These are phyloP conservation scores for Biston stratarius DNA, from an alignment of 2,888 invertebrate species.

Conservation along the genomic window DNA sequence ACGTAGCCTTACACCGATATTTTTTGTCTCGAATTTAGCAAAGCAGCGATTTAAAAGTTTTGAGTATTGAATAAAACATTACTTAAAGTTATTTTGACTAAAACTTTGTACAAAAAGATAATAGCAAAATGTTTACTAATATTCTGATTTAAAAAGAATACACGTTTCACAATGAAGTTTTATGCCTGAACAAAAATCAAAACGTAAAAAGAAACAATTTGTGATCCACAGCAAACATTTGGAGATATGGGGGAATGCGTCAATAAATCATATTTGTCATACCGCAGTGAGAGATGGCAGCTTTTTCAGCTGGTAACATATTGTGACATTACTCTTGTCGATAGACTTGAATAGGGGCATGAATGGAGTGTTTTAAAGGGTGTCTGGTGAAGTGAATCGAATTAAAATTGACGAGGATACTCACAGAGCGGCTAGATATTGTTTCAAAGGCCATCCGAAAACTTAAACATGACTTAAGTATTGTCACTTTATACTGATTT, in stretches of 20 bases:
- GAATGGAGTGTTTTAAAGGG: slow-evolving; percentile 16
- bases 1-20: too few relatives aligned
- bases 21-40: too few relatives aligned
- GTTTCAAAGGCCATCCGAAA: too few relatives aligned
- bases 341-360: slow-evolving; percentile 22
- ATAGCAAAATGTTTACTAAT: too few relatives aligned
- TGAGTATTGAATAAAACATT: too few relatives aligned
- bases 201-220: not conserved
- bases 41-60: too few relatives aligned
- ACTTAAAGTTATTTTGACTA: too few relatives aligned
- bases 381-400: slow-evolving; percentile 2
- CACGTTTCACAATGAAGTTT: not conserved
- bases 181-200: not conserved
- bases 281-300: slow-evolving; percentile 31
- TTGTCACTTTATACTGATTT: too few relatives aligned
- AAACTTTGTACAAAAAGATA: too few relatives aligned
- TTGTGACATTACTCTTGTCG: slow-evolving; percentile 33
- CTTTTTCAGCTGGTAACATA: slow-evolving; percentile 35
- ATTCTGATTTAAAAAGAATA: too few relatives aligned
- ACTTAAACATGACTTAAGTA: too few relatives aligned
- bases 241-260: slow-evolving; percentile 30
- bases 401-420: slow-evolving; percentile 1
- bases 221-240: slow-evolving; percentile 33
- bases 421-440: not conserved
- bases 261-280: slow-evolving; percentile 47